A percentile compares a stretch with the other conserved stretches of the same genome.
Conservation (phyloP, 2,888 invertebrate species). For the Volucella inflata region DNA sequence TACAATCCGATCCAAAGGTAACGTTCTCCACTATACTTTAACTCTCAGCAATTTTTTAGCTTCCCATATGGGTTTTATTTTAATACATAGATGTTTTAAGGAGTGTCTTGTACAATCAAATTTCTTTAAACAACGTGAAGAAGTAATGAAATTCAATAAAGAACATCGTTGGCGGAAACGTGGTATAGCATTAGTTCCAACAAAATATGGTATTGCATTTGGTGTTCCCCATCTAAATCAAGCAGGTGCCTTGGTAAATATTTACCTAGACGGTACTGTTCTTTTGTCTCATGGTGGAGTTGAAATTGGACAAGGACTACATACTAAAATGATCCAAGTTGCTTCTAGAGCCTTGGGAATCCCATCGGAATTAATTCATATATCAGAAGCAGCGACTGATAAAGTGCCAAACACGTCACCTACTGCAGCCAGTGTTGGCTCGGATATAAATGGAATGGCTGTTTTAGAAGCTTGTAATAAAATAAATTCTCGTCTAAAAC, state of each 20-base stretch:
- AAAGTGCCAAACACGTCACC: conserved; percentile 96
- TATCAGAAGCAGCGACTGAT: conserved; percentile 93
- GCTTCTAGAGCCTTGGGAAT: conserved; percentile 90
- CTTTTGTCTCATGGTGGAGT: conserved; percentile 95
- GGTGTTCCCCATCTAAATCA: conserved; percentile 91
- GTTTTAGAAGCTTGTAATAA: conserved; percentile 92
- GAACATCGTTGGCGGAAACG: conserved; percentile 93
- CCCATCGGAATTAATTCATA: conserved; percentile 89
- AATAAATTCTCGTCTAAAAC: conserved; percentile 89
- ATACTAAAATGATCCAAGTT: conserved; percentile 97
- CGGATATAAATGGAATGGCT: conserved; percentile 96
- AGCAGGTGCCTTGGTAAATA: conserved; percentile 92
- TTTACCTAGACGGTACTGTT: conserved; percentile 95
- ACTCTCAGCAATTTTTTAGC: too few relatives aligned
- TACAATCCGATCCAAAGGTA: conserved; percentile 88
- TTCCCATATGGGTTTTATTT: not conserved
- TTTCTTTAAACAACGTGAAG: conserved; percentile 85
- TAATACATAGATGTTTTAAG: conserved; percentile 88
- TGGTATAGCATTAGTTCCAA: conserved; percentile 92
- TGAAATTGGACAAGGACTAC: conserved; percentile 98
- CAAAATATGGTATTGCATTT: conserved; percentile 93
- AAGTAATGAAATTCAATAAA: conserved; percentile 89
- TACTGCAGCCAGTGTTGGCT: conserved; percentile 94
- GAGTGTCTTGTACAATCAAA: conserved; percentile 89
- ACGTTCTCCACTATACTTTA: not conserved